Conservation (phyloP, 2,113 vertebrate species). For the Myrmophylax atrothorax region DNA sequence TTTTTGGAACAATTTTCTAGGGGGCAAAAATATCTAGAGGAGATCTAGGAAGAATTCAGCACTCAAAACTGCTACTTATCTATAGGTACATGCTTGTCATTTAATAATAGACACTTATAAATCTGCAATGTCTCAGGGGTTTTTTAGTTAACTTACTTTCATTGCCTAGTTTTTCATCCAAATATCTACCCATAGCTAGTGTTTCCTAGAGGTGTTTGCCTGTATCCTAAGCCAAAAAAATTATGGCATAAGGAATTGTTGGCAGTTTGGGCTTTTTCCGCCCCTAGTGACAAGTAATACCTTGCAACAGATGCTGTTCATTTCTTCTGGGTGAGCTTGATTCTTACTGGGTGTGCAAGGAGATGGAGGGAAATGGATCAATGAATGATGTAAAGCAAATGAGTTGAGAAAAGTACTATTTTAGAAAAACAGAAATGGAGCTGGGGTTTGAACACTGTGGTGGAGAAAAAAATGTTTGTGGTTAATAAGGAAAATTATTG, state of each 20-base stretch:
- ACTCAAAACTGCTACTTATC: not conserved
- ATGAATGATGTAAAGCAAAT: not conserved
- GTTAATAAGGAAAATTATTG: constrained; percentile 21
- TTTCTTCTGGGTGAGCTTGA: not conserved
- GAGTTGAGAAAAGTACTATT: not conserved
- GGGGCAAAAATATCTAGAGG: not conserved
- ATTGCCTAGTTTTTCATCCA: not conserved
- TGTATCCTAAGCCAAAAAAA: not conserved
- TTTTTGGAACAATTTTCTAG: not conserved
- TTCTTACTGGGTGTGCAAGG: not conserved
- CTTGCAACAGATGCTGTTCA: not conserved
- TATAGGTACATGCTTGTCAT: not conserved
- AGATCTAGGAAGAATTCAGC: not conserved
- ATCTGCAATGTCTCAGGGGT: not conserved
- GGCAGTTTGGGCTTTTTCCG: not conserved
- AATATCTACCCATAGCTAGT: not conserved
- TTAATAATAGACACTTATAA: not conserved
- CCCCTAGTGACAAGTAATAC: not conserved
- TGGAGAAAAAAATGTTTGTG: not conserved
- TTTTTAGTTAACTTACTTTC: not conserved
- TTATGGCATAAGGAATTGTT: not conserved
- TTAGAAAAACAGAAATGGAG: not conserved
- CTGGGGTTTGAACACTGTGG: not conserved
- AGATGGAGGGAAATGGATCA: not conserved
- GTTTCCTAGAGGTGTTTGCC: not conserved